Base-by-base conservation (phyloP, 2,888 invertebrate genomes). In the Graphium colonna region DNA sequence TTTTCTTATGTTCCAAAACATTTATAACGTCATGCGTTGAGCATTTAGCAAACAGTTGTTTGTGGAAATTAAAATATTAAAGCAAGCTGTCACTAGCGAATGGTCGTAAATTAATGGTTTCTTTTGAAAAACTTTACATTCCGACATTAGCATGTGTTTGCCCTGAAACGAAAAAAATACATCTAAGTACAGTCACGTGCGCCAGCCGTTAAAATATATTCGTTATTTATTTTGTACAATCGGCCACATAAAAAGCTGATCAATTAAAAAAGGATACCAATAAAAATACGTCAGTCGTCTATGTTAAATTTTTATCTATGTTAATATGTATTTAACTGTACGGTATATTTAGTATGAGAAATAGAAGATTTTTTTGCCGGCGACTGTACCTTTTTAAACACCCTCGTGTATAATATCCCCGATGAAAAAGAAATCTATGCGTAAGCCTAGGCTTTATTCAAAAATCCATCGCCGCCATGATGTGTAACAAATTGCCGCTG, bases 401-500 rank as follows among this genome's bases (percentile, higher is more conserved):
- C 55, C 57, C 46, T 50, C 49, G 40, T 44, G 64, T 54, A 68
- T 69, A 65, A 67, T 63, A 76, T 69, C 62, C 59, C 58, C 57
- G 57, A 57, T 58, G 38, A 31, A 46, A 52, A 38, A 54, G 41
- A 63, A 62, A 63, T 66, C 64, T 60, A 64, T 60, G 65, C 59
- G 64, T 51, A 60, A 67, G 65, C 75, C 75, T 78, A 79, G 73
- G 69, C 67, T 82, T 83, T 86, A 87, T 87, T 85, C 70, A 85
- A 78, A 80, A 49, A 75, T 52, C 66, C 59, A 68, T 64, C 68
- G 63, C 67, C 67, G 60, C 52, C 62, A 21, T 59, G 65, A 64
- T 67, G 61, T 55, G 68, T 77, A 73, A 88, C 67, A 83, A 86
- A 88, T 85, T 73, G 71, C 73, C 69, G 52, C 75, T 86, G 88